These are phyloP conservation scores for Antennarius maculatus DNA, from an alignment of 2,797 vertebrate species.

Conservation along the genomic window DNA sequence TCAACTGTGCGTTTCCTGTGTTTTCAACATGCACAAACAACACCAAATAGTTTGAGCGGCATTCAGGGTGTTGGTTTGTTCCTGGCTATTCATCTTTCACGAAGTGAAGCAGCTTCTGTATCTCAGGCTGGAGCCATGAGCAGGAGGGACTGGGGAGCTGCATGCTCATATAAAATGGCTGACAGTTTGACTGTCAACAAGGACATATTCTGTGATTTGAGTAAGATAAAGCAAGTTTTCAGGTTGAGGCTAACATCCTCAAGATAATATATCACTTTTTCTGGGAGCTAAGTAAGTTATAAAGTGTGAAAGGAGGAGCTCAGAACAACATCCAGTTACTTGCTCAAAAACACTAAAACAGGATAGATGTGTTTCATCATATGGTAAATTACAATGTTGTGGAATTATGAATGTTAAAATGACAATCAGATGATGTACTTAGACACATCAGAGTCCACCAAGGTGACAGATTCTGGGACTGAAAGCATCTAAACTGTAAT, in stretches of 20 bases:
- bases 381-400: no score
- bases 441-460: no score
- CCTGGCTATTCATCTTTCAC: conserved; percentile 56
- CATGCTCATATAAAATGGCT: conserved; percentile 79
- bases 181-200: conserved; percentile 79
- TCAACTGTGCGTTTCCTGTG: conserved; percentile 70
- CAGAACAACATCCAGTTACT: background rate
- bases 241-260: background rate
- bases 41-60: conserved; percentile 41
- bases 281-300: background rate
- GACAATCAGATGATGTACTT: background rate
- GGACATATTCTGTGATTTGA: conserved; percentile 55
- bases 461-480: no score
- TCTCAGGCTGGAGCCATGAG: conserved; percentile 65
- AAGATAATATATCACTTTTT: background rate
- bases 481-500: no score
- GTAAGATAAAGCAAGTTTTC: background rate
- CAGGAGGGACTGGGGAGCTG: conserved; percentile 63
- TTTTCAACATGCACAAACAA: conserved; percentile 56
- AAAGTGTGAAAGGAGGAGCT: background rate
- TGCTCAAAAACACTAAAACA: conserved; percentile 26
- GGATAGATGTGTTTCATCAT: conserved; percentile 9
- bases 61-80: conserved; percentile 52
- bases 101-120: conserved; percentile 47
- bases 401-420: background rate